Percentiles rank a stretch among this genome's conserved stretches.
Conservation (phyloP, 1,140 invertebrate genomes). For the Ctenoplectra terminalis region DNA sequence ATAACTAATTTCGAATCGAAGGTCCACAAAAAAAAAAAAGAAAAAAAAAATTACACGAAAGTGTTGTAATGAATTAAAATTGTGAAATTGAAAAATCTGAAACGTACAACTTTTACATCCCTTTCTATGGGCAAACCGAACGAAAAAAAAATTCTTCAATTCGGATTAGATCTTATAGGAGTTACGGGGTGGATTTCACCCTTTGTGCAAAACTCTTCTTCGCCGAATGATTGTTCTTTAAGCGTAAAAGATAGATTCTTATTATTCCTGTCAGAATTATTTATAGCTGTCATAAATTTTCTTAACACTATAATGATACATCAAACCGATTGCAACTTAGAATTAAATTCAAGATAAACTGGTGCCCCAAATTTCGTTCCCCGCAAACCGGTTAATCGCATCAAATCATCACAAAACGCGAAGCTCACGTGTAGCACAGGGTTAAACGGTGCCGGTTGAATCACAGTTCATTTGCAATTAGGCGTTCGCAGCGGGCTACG, state of each 20-base stretch:
- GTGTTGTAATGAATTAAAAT: slow-evolving; percentile 2
- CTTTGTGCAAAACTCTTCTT: background rate
- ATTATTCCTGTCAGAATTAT: no score
- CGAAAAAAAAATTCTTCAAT: background rate
- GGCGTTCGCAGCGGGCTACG: background rate
- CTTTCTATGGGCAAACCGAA: background rate
- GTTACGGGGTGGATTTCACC: background rate
- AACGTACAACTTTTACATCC: no score
- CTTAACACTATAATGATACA: background rate
- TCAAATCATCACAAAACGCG: slow-evolving; percentile 5
- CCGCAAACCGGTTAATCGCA: background rate
- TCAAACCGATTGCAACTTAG: background rate
- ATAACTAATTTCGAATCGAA: slow-evolving; percentile 29
- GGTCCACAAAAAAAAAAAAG: no score
- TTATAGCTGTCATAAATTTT: no score
- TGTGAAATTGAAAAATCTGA: background rate
- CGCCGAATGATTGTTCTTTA: no score
- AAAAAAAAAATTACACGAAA: background rate
- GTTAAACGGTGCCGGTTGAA: slow-evolving; percentile 10
- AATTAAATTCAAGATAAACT: background rate
- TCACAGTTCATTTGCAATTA: slow-evolving; percentile 11
- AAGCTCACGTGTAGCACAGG: background rate
- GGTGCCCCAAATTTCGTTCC: no score
- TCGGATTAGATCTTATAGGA: background rate
- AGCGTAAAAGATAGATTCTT: no score